These are phyloP conservation scores for Hippocampus abdominalis DNA, from an alignment of 2,113 vertebrate species.

Conservation along the genomic window DNA sequence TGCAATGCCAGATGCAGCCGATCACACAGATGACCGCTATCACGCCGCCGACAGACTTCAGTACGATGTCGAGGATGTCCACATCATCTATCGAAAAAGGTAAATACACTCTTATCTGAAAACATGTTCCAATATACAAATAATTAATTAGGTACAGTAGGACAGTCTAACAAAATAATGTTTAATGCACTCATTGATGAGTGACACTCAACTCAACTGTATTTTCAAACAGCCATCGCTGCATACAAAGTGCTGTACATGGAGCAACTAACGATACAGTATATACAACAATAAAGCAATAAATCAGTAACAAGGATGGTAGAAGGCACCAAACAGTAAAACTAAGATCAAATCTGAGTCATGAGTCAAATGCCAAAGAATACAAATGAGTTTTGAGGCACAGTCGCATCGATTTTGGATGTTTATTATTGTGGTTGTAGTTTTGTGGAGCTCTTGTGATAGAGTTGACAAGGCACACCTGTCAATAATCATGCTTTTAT, in stretches of 20 bases:
- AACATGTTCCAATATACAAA: not conserved
- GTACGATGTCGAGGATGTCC: conserved; percentile 83
- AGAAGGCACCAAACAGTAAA: no score
- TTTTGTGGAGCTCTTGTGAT: no score
- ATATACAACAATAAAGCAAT: no score
- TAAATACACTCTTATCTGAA: not conserved
- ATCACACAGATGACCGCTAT: conserved; percentile 75
- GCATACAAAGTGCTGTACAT: no score
- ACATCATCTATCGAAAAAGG: conserved; percentile 80
- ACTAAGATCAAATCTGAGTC: no score
- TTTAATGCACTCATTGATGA: not conserved
- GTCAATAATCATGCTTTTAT: no score
- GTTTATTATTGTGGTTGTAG: no score
- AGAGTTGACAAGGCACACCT: no score
- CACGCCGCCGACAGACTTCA: conserved; percentile 82
- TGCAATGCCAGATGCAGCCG: conserved; percentile 81
- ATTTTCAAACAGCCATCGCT: no score
- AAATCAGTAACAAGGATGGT: not conserved
- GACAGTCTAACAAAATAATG: not conserved
- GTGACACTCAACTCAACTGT: not conserved
- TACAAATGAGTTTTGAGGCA: no score
- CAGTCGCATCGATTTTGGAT: not conserved
- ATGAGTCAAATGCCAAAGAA: not conserved
- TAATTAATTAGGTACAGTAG: not conserved
- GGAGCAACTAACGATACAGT: no score